phyloP scores from a whole-genome alignment of 2,888 invertebrate genomes.

The Xylota sylvarum region DNA sequence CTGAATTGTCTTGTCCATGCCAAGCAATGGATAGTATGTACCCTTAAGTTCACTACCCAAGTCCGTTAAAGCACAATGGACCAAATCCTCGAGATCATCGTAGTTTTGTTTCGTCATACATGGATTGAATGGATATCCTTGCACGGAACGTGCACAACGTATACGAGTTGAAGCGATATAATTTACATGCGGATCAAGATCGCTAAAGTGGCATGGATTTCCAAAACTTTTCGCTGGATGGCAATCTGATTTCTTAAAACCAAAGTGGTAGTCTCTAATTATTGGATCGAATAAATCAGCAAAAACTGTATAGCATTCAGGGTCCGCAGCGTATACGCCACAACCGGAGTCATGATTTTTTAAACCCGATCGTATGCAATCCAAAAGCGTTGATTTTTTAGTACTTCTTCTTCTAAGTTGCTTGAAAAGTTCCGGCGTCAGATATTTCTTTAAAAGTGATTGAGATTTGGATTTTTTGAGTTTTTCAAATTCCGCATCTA shows the following conservation, averaged over 20 bases:
- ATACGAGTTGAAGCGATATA: conserved; percentile 98
- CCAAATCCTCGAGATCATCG: conserved; percentile 98
- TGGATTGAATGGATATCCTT: conserved; percentile 99
- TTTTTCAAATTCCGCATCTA: conserved; percentile 96
- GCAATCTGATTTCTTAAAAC: conserved; percentile 96
- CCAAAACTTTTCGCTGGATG: conserved; percentile 98
- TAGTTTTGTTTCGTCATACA: conserved; percentile 98
- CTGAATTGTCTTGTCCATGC: conserved; percentile 97
- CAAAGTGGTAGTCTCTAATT: conserved; percentile 98
- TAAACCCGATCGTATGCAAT: conserved; percentile 98
- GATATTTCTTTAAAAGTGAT: conserved; percentile 97
- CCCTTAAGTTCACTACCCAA: conserved; percentile 96
- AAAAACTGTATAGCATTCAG: conserved; percentile 97
- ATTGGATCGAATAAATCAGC: conserved; percentile 97
- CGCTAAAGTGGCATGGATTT: conserved; percentile 94
- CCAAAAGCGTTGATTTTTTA: conserved; percentile 93
- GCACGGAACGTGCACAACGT: conserved; percentile 96
- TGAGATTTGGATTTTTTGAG: conserved; percentile 95
- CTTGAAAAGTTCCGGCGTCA: conserved; percentile 95
- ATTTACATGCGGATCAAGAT: conserved; percentile 95
- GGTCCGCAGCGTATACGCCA: conserved; percentile 98
- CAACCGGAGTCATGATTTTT: conserved; percentile 98
- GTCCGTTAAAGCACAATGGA: conserved; percentile 91
- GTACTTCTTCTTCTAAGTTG: conserved; percentile 96
- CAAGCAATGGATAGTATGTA: conserved; percentile 96